phyloP scores from a whole-genome alignment of 2,113 vertebrate species.

The Ibidorhyncha struthersii region DNA sequence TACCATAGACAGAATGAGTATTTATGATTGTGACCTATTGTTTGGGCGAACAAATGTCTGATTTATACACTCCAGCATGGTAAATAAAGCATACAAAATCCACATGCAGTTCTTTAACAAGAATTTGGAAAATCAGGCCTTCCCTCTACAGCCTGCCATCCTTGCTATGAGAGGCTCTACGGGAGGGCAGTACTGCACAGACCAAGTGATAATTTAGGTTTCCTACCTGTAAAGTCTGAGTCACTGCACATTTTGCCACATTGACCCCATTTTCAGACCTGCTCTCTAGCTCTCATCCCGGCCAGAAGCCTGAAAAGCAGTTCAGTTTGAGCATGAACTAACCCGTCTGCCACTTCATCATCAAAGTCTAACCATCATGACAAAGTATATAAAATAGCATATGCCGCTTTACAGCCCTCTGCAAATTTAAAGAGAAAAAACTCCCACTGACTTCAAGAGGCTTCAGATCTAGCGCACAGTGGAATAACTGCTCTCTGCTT shows the following conservation, averaged over 20 bases:
- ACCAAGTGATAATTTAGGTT: not conserved
- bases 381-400: not conserved
- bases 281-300: not conserved
- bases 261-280: not conserved
- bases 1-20: not conserved
- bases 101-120: not conserved
- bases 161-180: not conserved
- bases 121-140: not conserved
- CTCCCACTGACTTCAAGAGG: not conserved
- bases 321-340: not conserved
- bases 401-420: not conserved
- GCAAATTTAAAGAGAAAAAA: not conserved
- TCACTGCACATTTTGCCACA: not conserved
- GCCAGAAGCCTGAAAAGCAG: not conserved
- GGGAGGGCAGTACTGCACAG: not conserved
- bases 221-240: not conserved
- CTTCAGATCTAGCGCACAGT: conserved; percentile 4
- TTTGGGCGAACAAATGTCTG: not conserved
- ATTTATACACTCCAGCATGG: not conserved
- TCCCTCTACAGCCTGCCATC: not conserved
- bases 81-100: not conserved
- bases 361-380: not conserved
- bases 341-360: not conserved
- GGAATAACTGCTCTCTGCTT: not conserved
- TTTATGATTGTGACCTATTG: not conserved